Percentiles rank a stretch among this genome's conserved stretches.
phyloP scores from a whole-genome alignment of 2,888 invertebrate genomes.

The Neria commutata region DNA sequence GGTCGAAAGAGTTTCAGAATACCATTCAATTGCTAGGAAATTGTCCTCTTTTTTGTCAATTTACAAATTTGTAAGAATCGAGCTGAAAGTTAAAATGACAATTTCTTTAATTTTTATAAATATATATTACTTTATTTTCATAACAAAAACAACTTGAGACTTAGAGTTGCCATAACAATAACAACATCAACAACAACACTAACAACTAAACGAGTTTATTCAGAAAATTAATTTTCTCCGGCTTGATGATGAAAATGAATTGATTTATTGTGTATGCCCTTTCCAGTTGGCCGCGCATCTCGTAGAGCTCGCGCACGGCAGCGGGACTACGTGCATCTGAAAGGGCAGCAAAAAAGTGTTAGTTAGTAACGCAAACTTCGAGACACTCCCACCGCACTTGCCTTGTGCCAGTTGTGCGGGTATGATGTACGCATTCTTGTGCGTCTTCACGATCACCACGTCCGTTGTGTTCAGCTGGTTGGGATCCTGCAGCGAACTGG shows the following conservation, averaged over 20 bases:
- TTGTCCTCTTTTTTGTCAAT: too few relatives aligned
- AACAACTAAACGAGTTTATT: constrained; percentile 42
- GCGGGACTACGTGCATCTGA: constrained; percentile 27
- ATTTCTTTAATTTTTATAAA: too few relatives aligned
- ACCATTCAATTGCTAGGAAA: too few relatives aligned
- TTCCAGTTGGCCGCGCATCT: constrained; percentile 35
- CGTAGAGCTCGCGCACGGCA: constrained; percentile 33
- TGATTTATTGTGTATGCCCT: constrained; percentile 44
- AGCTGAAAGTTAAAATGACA: too few relatives aligned
- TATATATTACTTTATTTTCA: too few relatives aligned
- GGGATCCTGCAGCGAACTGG: not conserved
- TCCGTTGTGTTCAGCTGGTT: constrained; percentile 31
- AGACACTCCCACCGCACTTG: too few relatives aligned
- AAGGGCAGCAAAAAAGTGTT: constrained; percentile 7
- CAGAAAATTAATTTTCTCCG: constrained; percentile 43
- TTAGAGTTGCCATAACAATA: too few relatives aligned
- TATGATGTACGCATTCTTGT: constrained; percentile 40
- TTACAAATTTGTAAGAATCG: too few relatives aligned
- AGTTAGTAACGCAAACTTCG: not conserved
- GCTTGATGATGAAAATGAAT: constrained; percentile 46
- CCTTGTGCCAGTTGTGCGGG: constrained; percentile 32
- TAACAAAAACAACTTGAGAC: too few relatives aligned
- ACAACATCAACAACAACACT: too few relatives aligned
- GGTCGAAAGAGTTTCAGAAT: too few relatives aligned
- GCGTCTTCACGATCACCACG: constrained; percentile 39